A percentile compares a stretch with the other conserved stretches of the same genome.
Conservation (phyloP, 2,797 vertebrate species). For the Eulemur rubriventer region DNA sequence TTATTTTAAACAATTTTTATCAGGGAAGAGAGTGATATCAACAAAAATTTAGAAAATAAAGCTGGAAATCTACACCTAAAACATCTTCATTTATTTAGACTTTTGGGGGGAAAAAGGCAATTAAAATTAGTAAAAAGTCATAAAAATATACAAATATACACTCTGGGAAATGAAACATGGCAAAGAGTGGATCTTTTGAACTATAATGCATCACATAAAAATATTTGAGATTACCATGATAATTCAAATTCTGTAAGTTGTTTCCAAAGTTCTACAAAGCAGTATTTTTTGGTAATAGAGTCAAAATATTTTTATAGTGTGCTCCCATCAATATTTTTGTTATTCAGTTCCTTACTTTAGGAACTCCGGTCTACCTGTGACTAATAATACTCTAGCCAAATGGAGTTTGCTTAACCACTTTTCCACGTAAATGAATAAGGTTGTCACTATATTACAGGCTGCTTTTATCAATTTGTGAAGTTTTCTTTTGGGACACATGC, state of each 20-base stretch:
- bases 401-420: background rate
- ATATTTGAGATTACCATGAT: background rate
- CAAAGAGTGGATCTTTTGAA: background rate
- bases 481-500: background rate
- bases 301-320: background rate
- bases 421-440: background rate
- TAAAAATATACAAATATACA: background rate
- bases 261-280: background rate
- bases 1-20: background rate
- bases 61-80: background rate
- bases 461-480: background rate
- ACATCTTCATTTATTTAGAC: background rate
- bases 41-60: background rate
- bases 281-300: background rate
- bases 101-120: background rate
- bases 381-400: background rate
- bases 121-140: background rate
- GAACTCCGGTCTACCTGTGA: background rate
- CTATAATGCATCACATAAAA: background rate
- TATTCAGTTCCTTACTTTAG: background rate
- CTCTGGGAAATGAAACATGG: background rate
- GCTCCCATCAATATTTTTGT: background rate
- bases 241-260: background rate
- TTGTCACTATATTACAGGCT: background rate
- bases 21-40: background rate